phyloP scores from a whole-genome alignment of 1,140 invertebrate species.

The Acromyrmex echinatior region DNA sequence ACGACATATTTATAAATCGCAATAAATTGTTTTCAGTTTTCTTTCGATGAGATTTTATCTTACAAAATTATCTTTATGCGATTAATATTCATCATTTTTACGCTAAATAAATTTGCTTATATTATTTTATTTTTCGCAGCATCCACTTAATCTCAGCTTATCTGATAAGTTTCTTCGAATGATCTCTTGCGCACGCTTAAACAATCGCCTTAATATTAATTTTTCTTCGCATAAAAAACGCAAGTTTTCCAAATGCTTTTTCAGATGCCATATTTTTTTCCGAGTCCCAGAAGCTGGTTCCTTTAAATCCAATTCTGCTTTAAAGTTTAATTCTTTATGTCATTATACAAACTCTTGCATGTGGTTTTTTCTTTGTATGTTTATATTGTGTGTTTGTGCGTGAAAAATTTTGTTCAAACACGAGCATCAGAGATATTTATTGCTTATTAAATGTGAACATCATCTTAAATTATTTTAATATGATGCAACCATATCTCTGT shows the following conservation, averaged over 20 bases:
- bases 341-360: not conserved
- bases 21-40: conserved; percentile 32
- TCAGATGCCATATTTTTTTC: not conserved
- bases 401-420: not conserved
- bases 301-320: not conserved
- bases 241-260: conserved; percentile 12
- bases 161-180: conserved; percentile 52
- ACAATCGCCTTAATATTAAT: conserved; percentile 16
- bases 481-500: not conserved
- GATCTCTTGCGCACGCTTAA: conserved; percentile 39
- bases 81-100: not conserved
- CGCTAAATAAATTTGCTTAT: conserved; percentile 14
- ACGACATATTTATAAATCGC: conserved; percentile 16
- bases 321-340: not conserved
- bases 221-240: conserved; percentile 3
- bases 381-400: conserved; percentile 4
- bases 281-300: conserved; percentile 62
- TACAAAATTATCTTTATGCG: conserved; percentile 17
- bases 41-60: conserved; percentile 8
- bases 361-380: not conserved
- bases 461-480: conserved; percentile 9
- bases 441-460: not conserved
- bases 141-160: conserved; percentile 16
- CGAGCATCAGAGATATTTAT: not conserved
- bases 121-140: conserved; percentile 31